Evolutionary conservation across 2,113 vertebrate species (phyloP).

Genomic region (Colinus virginianus): DNA sequence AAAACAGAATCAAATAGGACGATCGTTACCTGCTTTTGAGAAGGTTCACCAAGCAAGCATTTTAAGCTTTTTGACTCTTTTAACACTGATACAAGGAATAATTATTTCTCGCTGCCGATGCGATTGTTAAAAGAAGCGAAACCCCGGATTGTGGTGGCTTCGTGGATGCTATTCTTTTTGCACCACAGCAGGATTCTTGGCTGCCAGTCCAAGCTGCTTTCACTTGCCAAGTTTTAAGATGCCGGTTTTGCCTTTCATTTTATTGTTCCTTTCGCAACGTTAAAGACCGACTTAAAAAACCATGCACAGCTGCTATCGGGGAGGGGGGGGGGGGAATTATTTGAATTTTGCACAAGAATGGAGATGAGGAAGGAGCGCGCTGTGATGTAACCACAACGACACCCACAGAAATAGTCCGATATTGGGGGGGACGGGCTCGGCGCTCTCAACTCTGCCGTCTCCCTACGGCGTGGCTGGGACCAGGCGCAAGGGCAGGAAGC

Average conservation of each 20-base stretch:
- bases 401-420: constrained; percentile 56
- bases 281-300: constrained; percentile 70
- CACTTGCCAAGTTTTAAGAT: constrained; percentile 84
- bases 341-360: constrained; percentile 68
- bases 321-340: constrained; percentile 60
- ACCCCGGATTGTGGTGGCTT: constrained; percentile 54
- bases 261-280: constrained; percentile 76
- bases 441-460: neutral
- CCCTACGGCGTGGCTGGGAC: neutral
- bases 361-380: constrained; percentile 55
- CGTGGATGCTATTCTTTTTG: constrained; percentile 75
- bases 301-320: constrained; percentile 72
- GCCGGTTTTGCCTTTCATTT: constrained; percentile 79
- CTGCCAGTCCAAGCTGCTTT: constrained; percentile 85
- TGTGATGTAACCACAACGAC: constrained; percentile 65
- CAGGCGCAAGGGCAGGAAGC: neutral
- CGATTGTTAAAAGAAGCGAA: constrained; percentile 56
- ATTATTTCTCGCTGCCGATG: constrained; percentile 65
- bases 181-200: constrained; percentile 90
- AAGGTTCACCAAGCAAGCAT: constrained; percentile 45
- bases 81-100: constrained; percentile 64
- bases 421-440: neutral
- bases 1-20: constrained; percentile 41
- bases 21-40: constrained; percentile 55
- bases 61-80: constrained; percentile 73